Percentiles rank a stretch among this genome's conserved stretches.
Evolutionary conservation across 2,113 vertebrate species (phyloP).

Genomic region (Python bivittatus): DNA sequence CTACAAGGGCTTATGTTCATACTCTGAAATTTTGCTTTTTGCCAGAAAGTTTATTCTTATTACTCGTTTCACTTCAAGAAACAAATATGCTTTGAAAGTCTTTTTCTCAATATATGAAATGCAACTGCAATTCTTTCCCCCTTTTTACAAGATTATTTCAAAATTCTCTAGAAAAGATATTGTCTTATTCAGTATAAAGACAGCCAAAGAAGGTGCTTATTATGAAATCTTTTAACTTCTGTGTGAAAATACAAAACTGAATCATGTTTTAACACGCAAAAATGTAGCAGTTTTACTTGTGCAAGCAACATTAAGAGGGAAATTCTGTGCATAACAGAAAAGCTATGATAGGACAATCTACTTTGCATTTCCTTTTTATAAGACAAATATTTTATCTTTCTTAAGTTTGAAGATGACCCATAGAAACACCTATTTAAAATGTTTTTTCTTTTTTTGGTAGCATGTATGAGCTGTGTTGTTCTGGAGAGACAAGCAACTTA

Average conservation of each 20-base stretch:
- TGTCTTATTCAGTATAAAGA: background rate
- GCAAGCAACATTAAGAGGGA: background rate
- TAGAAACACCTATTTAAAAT: background rate
- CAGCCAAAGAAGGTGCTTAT: constrained; percentile 3
- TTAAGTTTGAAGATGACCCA: background rate
- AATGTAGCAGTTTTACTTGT: background rate
- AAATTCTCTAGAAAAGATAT: background rate
- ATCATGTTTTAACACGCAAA: background rate
- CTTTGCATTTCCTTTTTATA: constrained; percentile 11
- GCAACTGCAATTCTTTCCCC: background rate
- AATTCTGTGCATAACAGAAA: rapidly evolving
- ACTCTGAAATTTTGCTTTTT: constrained; percentile 38
- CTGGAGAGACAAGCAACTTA: background rate
- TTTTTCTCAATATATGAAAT: background rate
- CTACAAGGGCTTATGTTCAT: constrained; percentile 4
- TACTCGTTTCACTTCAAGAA: background rate
- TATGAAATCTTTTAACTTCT: constrained; percentile 8
- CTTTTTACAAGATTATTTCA: background rate
- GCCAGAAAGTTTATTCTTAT: constrained; percentile 31
- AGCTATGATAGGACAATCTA: background rate
- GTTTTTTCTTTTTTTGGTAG: background rate
- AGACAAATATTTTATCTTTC: background rate
- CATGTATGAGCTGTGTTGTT: background rate
- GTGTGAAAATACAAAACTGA: background rate
- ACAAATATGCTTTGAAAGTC: background rate